Base-by-base conservation (phyloP, 2,888 invertebrate species). In the Danaus chrysippus region DNA sequence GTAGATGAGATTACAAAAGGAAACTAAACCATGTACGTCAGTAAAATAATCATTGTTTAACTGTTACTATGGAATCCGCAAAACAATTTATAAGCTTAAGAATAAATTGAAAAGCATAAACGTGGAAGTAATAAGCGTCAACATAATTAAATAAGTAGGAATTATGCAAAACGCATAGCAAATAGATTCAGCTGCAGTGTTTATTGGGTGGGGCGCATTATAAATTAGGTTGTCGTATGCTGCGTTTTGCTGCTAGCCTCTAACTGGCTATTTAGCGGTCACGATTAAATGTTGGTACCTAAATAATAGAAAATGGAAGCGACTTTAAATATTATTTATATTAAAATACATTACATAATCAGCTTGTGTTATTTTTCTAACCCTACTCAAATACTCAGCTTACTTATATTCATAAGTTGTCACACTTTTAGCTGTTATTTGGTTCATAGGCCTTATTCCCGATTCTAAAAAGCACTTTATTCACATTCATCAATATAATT, bases 241-340 rank as follows among this genome's bases (percentile, higher is more conserved):
- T 66, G 69, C 66, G 64, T 66, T 64, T 66, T 65, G 65, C 61
- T 59, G 63, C 54, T 44, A 53, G 62, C 64, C 66, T 49, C 67
- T 68, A 71, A 71, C 70, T 68, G 70, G 67, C 67, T 70, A 68
- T 71, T 71, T 70, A 70, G 70, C 67, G 70, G 70, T 70, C 67
- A 68, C 68, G 64, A 66, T 65, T 71, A 70, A 66, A 73, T 65
- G 65, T 56, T 44, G 52, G 44, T 62, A 46, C 34, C 10, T 62
- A 62, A 13, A 2, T 46, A 59, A 5, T 44, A 19, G 8, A 63
- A 1, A 13, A 43, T 67, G 49, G 67, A 68, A 62, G 53, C 3
- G 66, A 17, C 56, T 11, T 19, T 11, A 46, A 56, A 6, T 19
- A 5, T 42, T 8, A 44, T 41, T 54, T 17, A n/a, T 1, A 12